Evolutionary conservation across 2,797 vertebrate genomes (phyloP), one percentile per base, ranked within the genome.

Genomic region (Echiichthys vipera): DNA sequence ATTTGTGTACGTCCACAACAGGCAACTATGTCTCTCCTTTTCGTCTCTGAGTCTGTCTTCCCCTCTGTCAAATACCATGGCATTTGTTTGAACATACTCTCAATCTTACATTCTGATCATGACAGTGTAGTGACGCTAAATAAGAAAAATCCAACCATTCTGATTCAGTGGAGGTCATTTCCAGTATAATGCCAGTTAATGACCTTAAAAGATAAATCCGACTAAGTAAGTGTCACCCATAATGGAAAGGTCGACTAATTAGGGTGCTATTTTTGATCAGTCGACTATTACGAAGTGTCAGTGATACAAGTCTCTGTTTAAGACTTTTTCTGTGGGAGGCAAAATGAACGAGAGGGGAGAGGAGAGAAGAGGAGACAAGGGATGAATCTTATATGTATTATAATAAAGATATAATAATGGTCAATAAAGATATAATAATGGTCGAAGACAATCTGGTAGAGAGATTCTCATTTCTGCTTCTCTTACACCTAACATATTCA

Each of bases 81-180:
- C 76, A 85, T 89, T 82, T 83, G 58, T 83, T 84, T 89, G 88
- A 90, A 87, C 83, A 84, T 80, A 85, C 62, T 78, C 69, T 79
- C 76, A 74, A 77, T 84, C 83, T 81, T 78, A 29, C 57, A 61
- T 64, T 86, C 51, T 81, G 61, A 80, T 84, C 63, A 61, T 49
- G 68, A 46, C 55, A 40, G 32, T 55, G 30, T 30, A 54, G 40
- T 42, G 47, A 82, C 61, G 75, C 50, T 45, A 73, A 81, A 74
- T 34, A 75, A 59, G 43, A 54, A 43, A 59, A 77, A 63, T 65
- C 32, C 53, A 40, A 47, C 47, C 74, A 80, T 49, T 45, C 57
- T 49, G 59, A 77, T 66, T 42, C 42, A 25, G 27, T 57, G 53
- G 59, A 80, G 70, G 65, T 78, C 58, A 72, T 63, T 74, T 22